These are phyloP conservation scores for Drosophila colorata DNA, from an alignment of 2,888 invertebrate genomes.

Conservation along the genomic window DNA sequence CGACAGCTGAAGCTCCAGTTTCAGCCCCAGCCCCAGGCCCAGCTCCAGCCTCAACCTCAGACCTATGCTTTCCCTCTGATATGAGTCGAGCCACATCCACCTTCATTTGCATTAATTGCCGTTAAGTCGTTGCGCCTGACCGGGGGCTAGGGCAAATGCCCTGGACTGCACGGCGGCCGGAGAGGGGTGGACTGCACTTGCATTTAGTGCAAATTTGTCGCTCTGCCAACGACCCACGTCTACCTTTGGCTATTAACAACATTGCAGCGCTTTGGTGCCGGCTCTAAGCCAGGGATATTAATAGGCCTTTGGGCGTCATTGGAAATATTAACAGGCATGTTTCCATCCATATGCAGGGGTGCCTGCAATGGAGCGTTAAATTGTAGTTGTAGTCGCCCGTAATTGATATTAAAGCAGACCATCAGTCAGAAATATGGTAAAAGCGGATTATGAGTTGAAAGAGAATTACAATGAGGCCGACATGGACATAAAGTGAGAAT, in stretches of 20 bases:
- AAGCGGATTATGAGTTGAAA: neutral
- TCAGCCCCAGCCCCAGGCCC: neutral
- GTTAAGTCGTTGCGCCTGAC: conserved; percentile 65
- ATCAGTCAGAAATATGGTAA: conserved; percentile 2
- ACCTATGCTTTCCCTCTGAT: neutral
- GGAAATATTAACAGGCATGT: conserved; percentile 71
- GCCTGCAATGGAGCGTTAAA: conserved; percentile 7
- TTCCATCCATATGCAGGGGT: conserved; percentile 25
- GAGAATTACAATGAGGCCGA: conserved; percentile 1
- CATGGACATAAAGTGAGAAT: neutral
- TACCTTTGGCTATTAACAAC: conserved; percentile 68
- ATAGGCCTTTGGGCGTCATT: conserved; percentile 68
- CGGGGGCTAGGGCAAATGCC: conserved; percentile 12
- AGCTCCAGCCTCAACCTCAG: neutral
- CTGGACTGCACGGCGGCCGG: neutral
- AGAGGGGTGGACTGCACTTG: conserved; percentile 39
- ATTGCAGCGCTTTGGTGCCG: conserved; percentile 26
- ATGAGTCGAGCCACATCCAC: conserved; percentile 44
- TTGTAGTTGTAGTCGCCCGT: conserved; percentile 32
- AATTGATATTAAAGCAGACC: conserved; percentile 64
- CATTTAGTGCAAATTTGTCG: conserved; percentile 71
- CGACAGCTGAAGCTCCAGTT: conserved; percentile 2
- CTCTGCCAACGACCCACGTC: conserved; percentile 41
- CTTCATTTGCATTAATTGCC: conserved; percentile 80
- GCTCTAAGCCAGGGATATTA: conserved; percentile 48